Evolutionary conservation across 2,888 invertebrate species (phyloP), one percentile per base, ranked within the genome.

Genomic region (Drosophila cyrtoloma): DNA sequence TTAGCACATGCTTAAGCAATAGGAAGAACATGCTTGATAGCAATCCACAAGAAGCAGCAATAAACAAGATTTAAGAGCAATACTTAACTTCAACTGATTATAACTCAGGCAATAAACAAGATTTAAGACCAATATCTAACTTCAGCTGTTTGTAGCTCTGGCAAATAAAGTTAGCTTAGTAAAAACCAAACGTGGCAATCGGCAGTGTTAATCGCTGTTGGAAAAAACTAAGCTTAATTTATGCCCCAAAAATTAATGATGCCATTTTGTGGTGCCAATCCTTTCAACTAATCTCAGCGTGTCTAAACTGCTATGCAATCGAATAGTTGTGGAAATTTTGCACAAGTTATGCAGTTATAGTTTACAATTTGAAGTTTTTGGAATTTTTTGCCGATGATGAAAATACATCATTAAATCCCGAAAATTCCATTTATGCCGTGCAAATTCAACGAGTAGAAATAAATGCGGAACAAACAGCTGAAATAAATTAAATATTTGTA

Each of bases 41-140:
- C 47, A 26, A 26, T 47, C 47, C 9, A 47, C 26, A 14, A 47
- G 47, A 16, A 16, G 9, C 26, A 2, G 47, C 47, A 16, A 16
- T 47, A 47, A 47, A 47, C 16, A 16, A 47, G 47, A 47, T 26
- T 47, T 47, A 26, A 44, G 44, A 22, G 44, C 44, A 44, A 44
- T 12, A 12, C 44, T 22, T 22, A 44, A 44, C 22, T 22, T 44
- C 12, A 44, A 22, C 44, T 44, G 44, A 44, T 44, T 44, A 1
- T 6, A 22, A 22, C 44, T 22, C 12, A 5, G 22, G 44, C 44
- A 6, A 44, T 47, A 47, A 47, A 26, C 47, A 26, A 47, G 47
- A 26, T 26, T 47, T 47, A 47, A 26, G 47, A 47, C 16, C 47
- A 26, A 47, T 47, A 47, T 16, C 22, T 2, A 26, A 47, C 14